These are phyloP conservation scores for Microtus richardsoni DNA, from an alignment of 2,113 vertebrate genomes.

Conservation along the genomic window DNA sequence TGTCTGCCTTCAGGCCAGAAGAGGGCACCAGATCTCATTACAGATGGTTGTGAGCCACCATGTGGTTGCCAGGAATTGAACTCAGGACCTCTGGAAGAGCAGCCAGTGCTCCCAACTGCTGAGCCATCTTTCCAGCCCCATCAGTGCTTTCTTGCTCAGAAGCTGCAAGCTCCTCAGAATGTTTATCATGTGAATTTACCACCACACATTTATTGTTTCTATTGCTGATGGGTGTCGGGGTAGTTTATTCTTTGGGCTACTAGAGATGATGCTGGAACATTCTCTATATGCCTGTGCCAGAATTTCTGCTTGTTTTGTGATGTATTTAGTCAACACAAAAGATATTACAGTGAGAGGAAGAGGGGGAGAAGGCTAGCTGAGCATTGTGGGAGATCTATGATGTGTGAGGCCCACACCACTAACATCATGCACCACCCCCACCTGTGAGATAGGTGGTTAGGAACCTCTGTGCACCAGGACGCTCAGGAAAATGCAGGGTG, in stretches of 20 bases:
- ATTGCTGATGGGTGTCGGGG: fast-evolving
- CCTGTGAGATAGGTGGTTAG: background rate
- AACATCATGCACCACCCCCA: fast-evolving
- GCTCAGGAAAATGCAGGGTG: background rate
- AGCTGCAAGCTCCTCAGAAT: fast-evolving
- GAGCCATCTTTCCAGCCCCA: no score
- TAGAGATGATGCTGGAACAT: fast-evolving
- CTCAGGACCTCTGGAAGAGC: no score
- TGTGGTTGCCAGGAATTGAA: no score
- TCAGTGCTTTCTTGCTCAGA: background rate
- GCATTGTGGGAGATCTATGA: no score
- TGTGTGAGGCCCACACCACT: fast-evolving
- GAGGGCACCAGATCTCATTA: no score
- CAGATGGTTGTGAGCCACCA: no score
- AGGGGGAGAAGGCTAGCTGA: background rate
- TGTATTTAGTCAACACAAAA: background rate
- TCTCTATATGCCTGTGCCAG: background rate
- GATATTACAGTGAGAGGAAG: background rate
- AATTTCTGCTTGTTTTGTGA: background rate
- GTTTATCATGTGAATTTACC: fast-evolving
- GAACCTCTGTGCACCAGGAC: background rate
- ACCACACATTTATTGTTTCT: fast-evolving
- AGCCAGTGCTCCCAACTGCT: no score
- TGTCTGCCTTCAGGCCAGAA: no score
- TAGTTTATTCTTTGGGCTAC: background rate